Base-by-base conservation (phyloP, 2,888 invertebrate genomes). In the Oegoconia quadripuncta region DNA sequence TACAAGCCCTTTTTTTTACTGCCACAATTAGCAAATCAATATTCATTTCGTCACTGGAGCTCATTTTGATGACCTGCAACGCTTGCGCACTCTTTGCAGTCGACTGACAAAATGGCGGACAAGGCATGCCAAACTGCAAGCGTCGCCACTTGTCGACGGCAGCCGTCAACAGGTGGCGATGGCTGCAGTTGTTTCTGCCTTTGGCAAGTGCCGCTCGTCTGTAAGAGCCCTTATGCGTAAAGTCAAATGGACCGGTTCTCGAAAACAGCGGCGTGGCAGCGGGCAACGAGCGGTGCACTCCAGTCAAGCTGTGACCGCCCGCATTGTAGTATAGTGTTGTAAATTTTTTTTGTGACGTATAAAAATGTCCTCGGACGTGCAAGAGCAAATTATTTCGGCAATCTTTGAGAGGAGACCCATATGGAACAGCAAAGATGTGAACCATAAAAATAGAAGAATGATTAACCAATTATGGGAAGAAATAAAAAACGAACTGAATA, bases 301-400 rank as follows among this genome's bases (percentile, higher is more conserved):
- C 42, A 37, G 41, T 41, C 41, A 25, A 41, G 41, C 34, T 33
- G 42, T 37, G 36, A 37, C 37, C 34, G 41, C n/a, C n/a, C n/a
- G n/a, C n/a, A n/a, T n/a, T n/a, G n/a, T n/a, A n/a, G n/a, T n/a
- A n/a, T n/a, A n/a, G n/a, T n/a, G n/a, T n/a, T n/a, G n/a, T n/a
- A n/a, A n/a, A 20, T 28, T 41, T 39, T 46, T 44, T 50, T 47
- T 50, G 43, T 47, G 42, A 50, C 43, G 49, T 49, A 13, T 46
- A 46, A 30, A 49, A 49, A 49, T 46, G 44, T 46, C 45, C 44
- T 48, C 42, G 47, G 44, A 50, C 45, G 39, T 42, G 48, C 44
- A 37, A 46, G 44, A 46, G 44, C 46, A 37, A 44, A 44, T 46
- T 40, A 44, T 49, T 49, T 43, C 45, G 20, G 41, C 33, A 44